These are phyloP conservation scores for Cassiopea andromeda DNA, from an alignment of 30 jellyfish, hydroid and myxozoan genomes.

Conservation along the genomic window DNA sequence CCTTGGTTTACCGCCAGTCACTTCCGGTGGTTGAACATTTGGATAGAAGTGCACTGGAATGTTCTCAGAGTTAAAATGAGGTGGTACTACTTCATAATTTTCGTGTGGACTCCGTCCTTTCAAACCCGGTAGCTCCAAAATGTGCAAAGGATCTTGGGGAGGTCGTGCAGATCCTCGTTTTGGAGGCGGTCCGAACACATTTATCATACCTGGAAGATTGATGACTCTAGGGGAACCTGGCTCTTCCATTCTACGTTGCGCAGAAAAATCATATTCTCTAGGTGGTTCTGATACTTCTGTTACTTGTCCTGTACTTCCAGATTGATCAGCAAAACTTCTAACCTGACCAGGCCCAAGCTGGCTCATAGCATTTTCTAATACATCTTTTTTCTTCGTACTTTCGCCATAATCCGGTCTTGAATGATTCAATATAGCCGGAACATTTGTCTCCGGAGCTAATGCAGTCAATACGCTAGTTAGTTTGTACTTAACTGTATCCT, in stretches of 20 bases:
- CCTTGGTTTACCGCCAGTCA: conserved; percentile 78
- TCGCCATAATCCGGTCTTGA: conserved; percentile 21
- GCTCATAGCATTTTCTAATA: conserved; percentile 66
- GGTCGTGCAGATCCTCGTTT: conserved; percentile 46
- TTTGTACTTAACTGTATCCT: conserved; percentile 58
- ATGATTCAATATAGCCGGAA: not conserved
- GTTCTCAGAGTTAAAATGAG: conserved; percentile 48
- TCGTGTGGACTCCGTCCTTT: conserved; percentile 65
- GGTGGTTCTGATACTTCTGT: conserved; percentile 58
- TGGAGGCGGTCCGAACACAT: conserved; percentile 98
- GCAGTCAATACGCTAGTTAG: conserved; percentile 81
- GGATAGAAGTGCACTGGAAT: conserved; percentile 78
- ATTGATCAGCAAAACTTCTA: not conserved
- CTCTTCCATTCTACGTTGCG: conserved; percentile 49
- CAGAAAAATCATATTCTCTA: conserved; percentile 41
- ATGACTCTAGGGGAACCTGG: conserved; percentile 67
- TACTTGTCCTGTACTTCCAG: not conserved
- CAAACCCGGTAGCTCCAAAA: conserved; percentile 86
- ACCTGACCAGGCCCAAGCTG: conserved; percentile 50
- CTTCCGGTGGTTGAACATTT: conserved; percentile 64
- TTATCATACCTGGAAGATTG: conserved; percentile 94
- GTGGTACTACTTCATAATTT: conserved; percentile 64
- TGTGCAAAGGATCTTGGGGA: conserved; percentile 87
- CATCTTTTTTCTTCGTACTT: conserved; percentile 75
- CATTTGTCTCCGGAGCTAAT: conserved; percentile 77